Conservation (phyloP, 2,888 invertebrate genomes). For the Xylota segnis region DNA sequence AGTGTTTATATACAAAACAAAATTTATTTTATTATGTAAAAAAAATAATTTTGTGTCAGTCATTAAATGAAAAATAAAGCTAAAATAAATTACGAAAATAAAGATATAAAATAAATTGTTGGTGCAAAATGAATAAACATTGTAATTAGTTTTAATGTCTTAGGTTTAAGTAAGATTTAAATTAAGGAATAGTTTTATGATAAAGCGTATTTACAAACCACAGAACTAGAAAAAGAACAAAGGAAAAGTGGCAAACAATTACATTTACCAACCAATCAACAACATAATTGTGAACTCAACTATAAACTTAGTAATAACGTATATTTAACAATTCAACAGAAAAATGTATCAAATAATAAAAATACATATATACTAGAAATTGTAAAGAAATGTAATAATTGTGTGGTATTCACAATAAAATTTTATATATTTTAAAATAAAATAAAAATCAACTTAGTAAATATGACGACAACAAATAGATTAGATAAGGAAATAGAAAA, state of each 20-base stretch:
- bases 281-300: constrained; percentile 69
- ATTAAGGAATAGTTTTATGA: constrained; percentile 39
- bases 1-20: constrained; percentile 7
- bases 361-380: constrained; percentile 13
- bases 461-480: constrained; percentile 48
- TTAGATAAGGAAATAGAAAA: constrained; percentile 53
- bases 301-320: constrained; percentile 51
- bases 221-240: constrained; percentile 50
- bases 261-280: constrained; percentile 63
- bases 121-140: constrained; percentile 63
- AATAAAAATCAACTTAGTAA: constrained; percentile 43
- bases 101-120: constrained; percentile 46
- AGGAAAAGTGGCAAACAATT: constrained; percentile 26
- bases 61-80: constrained; percentile 40
- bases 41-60: constrained; percentile 49
- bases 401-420: constrained; percentile 52
- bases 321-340: constrained; percentile 50
- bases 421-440: constrained; percentile 69
- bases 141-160: constrained; percentile 49
- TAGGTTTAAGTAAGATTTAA: constrained; percentile 43
- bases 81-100: constrained; percentile 19
- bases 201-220: constrained; percentile 37
- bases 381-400: constrained; percentile 53
- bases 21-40: constrained; percentile 38
- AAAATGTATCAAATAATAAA: constrained; percentile 37